Base-by-base conservation (phyloP, 2,888 invertebrate species). In the Lissonota sp. region DNA sequence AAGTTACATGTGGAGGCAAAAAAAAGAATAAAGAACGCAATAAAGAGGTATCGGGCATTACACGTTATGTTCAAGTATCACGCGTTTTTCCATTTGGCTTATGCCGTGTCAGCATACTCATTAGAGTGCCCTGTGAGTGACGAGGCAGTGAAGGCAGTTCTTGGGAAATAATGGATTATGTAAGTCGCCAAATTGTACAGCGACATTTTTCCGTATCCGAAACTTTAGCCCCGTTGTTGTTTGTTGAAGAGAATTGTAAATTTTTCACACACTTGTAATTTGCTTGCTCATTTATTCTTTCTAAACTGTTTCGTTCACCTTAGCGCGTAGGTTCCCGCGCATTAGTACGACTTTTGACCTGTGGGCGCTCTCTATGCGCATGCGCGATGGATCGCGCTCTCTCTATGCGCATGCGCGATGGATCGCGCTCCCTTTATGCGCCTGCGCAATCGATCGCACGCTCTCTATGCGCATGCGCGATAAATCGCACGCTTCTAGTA, bases 81-180 rank as follows among this genome's bases (percentile, higher is more conserved):
- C 73, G 77, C 51, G 64, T 53, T 70, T 77, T 77, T 46, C 64
- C 53, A 40, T 66, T 62, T 57, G 58, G 37, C 60, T 77, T 72
- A 51, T 40, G 16, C 42, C 46, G 39, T n/a, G 7, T 0, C 6
- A 16, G 40, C 46, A 49, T 60, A 57, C 66, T 60, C 26, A 26
- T 42, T 63, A 55, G 6, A 14, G 44, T 58, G 44, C 49, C 16
- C 40, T 12, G 57, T 49, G 26, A 71, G 53, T 64, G 37, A 10
- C 44, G 40, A 26, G n/a, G 44, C 42, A 62, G 37, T 16, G 37
- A 44, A 26, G 12, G 49, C 16, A 69, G 7, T 51, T 71, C 40
- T 0, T 16, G 53, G 55, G 55, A 16, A 26, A 53, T 37, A 2
- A 8, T 12, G 37, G 10, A 57, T 57, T 8, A 57, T 37, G 26